Evolutionary conservation across 2,888 invertebrate species (phyloP).

Genomic region (Tenthredo mesomela): DNA sequence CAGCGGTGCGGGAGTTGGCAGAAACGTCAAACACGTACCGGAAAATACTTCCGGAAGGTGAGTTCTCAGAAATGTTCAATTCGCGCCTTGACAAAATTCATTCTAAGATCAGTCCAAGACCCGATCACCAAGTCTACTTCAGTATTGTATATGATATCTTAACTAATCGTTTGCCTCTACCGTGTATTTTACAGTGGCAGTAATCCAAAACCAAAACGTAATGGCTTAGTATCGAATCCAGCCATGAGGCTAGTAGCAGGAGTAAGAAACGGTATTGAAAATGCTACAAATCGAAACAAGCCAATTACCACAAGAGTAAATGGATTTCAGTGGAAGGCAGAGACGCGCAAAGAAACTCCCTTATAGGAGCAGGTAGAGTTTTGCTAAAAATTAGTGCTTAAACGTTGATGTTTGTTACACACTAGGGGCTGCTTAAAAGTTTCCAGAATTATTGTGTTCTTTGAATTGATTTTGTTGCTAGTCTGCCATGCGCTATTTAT

Average conservation of each 20-base stretch:
- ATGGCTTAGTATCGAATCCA: slow-evolving; percentile 92
- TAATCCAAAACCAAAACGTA: slow-evolving; percentile 86
- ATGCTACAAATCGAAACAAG: slow-evolving; percentile 78
- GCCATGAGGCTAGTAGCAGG: slow-evolving; percentile 91
- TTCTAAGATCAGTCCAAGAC: slow-evolving; percentile 6
- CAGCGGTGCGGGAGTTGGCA: slow-evolving; percentile 75
- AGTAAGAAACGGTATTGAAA: slow-evolving; percentile 86
- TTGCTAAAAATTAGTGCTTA: neutral
- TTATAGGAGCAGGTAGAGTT: slow-evolving; percentile 78
- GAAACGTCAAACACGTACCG: slow-evolving; percentile 72
- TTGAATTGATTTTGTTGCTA: slow-evolving; percentile 18
- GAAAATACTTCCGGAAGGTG: slow-evolving; percentile 72
- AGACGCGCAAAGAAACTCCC: slow-evolving; percentile 88
- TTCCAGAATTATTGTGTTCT: slow-evolving; percentile 43
- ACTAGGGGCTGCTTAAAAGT: slow-evolving; percentile 44
- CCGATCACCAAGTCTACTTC: neutral
- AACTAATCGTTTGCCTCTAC: neutral
- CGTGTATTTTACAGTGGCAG: slow-evolving; percentile 66
- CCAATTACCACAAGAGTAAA: slow-evolving; percentile 79
- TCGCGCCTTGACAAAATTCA: neutral
- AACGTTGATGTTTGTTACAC: neutral
- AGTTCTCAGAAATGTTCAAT: slow-evolving; percentile 47
- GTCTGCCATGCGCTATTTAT: slow-evolving; percentile 7
- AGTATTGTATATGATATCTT: neutral
- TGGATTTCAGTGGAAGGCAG: slow-evolving; percentile 87